Conservation (phyloP, 2,888 invertebrate species). For the Hyppa rectilinea region DNA sequence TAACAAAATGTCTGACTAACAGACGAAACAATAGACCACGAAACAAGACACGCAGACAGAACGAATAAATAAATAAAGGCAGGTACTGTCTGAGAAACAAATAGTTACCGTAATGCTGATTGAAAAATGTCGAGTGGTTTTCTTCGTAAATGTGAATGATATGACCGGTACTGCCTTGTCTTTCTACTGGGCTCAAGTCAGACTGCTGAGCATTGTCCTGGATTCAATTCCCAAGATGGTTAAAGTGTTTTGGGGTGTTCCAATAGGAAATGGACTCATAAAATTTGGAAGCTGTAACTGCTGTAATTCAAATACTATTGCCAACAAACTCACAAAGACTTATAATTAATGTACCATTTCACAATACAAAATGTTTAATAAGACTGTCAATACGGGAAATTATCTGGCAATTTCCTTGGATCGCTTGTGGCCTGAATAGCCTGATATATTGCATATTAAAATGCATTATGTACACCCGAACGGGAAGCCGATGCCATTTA, state of each 20-base stretch:
- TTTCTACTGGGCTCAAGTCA: too few relatives aligned
- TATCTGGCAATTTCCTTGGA: conserved; percentile 52
- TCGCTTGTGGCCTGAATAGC: conserved; percentile 33
- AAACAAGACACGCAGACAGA: neutral
- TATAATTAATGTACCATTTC: conserved; percentile 15
- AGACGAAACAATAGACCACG: neutral
- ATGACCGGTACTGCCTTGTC: too few relatives aligned
- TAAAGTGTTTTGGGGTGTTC: neutral
- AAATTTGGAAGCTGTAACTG: neutral
- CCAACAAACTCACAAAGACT: neutral
- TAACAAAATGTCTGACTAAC: conserved; percentile 1
- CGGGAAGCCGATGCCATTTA: conserved; percentile 42
- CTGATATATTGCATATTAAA: conserved; percentile 61
- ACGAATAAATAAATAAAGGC: conserved; percentile 19
- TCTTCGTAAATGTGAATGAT: neutral
- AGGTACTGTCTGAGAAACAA: conserved; percentile 11
- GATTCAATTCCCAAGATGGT: neutral
- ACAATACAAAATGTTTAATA: conserved; percentile 30
- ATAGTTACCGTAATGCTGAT: conserved; percentile 15
- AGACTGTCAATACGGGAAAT: conserved; percentile 50
- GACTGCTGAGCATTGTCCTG: neutral
- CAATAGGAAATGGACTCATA: neutral
- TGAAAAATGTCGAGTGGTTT: conserved; percentile 10
- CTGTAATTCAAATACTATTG: neutral
- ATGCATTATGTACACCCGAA: conserved; percentile 47